Conservation (phyloP, 2,888 invertebrate genomes). For the Protodeltote pygarga region DNA sequence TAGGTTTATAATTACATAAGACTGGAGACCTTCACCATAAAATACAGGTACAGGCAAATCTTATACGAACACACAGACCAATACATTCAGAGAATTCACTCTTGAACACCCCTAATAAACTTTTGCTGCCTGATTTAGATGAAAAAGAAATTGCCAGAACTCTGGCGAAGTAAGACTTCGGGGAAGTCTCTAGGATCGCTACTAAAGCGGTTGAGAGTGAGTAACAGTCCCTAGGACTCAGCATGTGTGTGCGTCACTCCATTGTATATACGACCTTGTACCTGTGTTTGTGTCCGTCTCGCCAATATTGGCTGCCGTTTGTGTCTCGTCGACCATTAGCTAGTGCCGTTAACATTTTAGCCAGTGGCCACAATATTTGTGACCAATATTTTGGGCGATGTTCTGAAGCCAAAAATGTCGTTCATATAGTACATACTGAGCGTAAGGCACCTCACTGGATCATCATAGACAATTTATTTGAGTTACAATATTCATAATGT, state of each 20-base stretch:
- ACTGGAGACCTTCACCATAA: conserved; percentile 21
- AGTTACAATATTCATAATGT: conserved; percentile 53
- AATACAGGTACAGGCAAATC: conserved; percentile 33
- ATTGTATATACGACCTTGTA: conserved; percentile 67
- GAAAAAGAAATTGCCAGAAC: conserved; percentile 77
- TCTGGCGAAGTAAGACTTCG: conserved; percentile 78
- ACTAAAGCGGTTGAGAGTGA: conserved; percentile 78
- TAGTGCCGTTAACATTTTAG: conserved; percentile 53
- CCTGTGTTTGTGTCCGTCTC: conserved; percentile 62
- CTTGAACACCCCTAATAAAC: conserved; percentile 28
- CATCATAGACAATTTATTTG: conserved; percentile 35
- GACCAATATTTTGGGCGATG: conserved; percentile 16
- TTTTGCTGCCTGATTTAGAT: conserved; percentile 68
- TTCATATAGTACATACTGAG: conserved; percentile 28
- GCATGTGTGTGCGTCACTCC: conserved; percentile 56
- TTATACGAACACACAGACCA: conserved; percentile 18
- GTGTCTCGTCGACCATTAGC: conserved; percentile 53
- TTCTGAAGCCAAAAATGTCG: conserved; percentile 34
- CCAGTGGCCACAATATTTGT: conserved; percentile 14
- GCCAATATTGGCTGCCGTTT: conserved; percentile 52
- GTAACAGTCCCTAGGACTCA: conserved; percentile 59
- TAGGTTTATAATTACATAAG: conserved; percentile 5
- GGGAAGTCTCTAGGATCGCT: conserved; percentile 80
- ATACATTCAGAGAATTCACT: conserved; percentile 4
- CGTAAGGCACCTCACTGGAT: conserved; percentile 38